Evolutionary conservation across 2,113 vertebrate genomes (phyloP).

Genomic region (Notothenia rossii): DNA sequence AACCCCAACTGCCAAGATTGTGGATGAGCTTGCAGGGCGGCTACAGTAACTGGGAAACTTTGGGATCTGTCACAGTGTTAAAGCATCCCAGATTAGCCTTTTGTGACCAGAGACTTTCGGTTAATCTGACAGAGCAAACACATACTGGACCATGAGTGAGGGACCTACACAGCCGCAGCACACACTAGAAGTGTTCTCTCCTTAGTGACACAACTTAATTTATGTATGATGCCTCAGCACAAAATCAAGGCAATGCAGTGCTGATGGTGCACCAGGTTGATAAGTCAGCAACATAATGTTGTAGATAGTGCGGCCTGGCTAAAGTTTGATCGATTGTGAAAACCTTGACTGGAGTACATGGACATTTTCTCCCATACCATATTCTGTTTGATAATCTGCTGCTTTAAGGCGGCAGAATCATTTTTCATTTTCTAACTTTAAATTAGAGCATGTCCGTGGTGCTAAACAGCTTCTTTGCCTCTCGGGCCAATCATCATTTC

Average conservation of each 20-base stretch:
- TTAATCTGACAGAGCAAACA: constrained; percentile 33
- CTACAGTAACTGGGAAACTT: constrained; percentile 55
- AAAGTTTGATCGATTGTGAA: background rate
- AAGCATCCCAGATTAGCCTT: constrained; percentile 40
- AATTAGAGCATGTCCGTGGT: constrained; percentile 9
- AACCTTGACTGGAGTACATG: constrained; percentile 1
- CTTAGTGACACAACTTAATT: background rate
- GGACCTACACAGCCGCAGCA: background rate
- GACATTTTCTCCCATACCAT: background rate
- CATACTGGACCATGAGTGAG: background rate
- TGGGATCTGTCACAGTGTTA: constrained; percentile 41
- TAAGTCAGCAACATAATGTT: background rate
- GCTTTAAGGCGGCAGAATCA: background rate
- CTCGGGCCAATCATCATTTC: constrained; percentile 15
- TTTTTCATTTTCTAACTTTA: constrained; percentile 21
- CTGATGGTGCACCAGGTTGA: background rate
- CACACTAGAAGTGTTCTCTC: background rate
- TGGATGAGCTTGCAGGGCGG: constrained; percentile 37
- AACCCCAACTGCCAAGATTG: background rate
- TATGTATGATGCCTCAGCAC: background rate
- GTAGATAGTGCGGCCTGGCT: background rate
- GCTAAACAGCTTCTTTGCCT: constrained; percentile 11
- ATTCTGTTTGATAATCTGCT: constrained; percentile 14
- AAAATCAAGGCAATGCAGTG: background rate
- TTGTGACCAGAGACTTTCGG: constrained; percentile 22